phyloP scores from a whole-genome alignment of 2,888 invertebrate genomes.

The Criorhina ranunculi region DNA sequence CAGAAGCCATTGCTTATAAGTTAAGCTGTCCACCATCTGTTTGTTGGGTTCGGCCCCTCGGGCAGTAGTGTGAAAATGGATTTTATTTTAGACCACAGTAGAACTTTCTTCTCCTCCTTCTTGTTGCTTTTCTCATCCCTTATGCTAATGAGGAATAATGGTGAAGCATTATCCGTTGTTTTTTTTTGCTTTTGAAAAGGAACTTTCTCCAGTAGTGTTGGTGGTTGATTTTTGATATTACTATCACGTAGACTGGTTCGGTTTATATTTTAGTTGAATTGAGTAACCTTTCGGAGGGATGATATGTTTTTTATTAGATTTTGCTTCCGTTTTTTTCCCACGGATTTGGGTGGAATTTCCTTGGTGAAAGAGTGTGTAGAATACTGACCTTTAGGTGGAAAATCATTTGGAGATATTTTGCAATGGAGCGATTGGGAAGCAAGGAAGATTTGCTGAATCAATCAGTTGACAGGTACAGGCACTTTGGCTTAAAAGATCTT shows the following conservation, averaged over 20 bases:
- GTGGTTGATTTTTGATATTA: slow-evolving; percentile 25
- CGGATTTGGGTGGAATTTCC: neutral
- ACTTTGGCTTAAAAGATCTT: too few species aligned
- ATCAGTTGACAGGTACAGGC: too few species aligned
- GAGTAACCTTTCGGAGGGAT: neutral
- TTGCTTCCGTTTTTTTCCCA: neutral
- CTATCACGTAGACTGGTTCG: slow-evolving; percentile 26
- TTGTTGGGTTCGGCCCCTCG: neutral
- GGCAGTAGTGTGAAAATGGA: slow-evolving; percentile 2
- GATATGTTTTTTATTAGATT: neutral
- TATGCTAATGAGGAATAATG: slow-evolving; percentile 34
- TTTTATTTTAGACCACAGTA: slow-evolving; percentile 1
- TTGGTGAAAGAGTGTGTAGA: neutral
- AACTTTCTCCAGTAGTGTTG: too few species aligned
- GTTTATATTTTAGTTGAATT: slow-evolving; percentile 33
- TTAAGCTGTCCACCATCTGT: slow-evolving; percentile 1
- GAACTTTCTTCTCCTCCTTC: too few species aligned
- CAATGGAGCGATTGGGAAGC: too few species aligned
- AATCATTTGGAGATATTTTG: neutral
- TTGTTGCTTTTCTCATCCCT: neutral
- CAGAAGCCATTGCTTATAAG: neutral
- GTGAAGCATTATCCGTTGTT: slow-evolving; percentile 26
- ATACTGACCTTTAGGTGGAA: neutral
- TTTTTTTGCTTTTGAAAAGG: too few species aligned
- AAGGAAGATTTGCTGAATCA: too few species aligned